A percentile compares a stretch with the other conserved stretches of the same genome.
These are phyloP conservation scores for Lepilemur ruficaudatus DNA, from an alignment of 2,797 vertebrate species.

Conservation along the genomic window DNA sequence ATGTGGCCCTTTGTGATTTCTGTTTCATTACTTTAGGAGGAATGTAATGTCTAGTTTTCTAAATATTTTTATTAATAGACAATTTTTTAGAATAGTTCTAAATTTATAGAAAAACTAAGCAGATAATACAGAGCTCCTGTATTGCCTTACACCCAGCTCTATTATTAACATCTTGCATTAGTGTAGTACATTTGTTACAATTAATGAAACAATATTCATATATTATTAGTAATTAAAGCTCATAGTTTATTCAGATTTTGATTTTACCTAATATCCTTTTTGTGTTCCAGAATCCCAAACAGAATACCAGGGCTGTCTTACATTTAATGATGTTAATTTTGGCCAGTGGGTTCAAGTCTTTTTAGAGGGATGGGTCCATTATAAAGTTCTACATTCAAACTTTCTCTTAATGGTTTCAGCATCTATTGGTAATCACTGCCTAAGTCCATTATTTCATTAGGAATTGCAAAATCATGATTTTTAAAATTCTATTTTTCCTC, in stretches of 20 bases:
- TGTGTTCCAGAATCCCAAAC: not conserved
- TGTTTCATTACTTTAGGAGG: not conserved
- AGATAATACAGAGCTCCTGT: not conserved
- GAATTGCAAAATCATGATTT: constrained; percentile 4
- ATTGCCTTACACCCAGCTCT: not conserved
- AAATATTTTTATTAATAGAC: not conserved
- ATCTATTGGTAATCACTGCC: not conserved
- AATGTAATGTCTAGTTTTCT: not conserved
- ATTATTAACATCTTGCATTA: not conserved
- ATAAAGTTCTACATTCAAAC: not conserved
- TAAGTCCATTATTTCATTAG: not conserved
- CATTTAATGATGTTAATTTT: constrained; percentile 17
- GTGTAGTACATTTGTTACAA: not conserved
- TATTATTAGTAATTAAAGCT: not conserved
- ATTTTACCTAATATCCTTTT: not conserved
- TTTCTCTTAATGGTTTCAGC: not conserved
- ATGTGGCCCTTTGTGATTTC: not conserved
- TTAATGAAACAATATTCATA: not conserved
- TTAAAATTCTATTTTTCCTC: constrained; percentile 30
- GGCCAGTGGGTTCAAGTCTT: not conserved
- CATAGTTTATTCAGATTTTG: not conserved
- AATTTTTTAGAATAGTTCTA: not conserved
- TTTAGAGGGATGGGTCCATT: not conserved
- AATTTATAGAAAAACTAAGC: not conserved
- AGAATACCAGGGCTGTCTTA: not conserved